Percentiles rank a stretch among this genome's conserved stretches.
phyloP scores from a whole-genome alignment of 2,888 invertebrate genomes.

The Rhabditophanes sp. region DNA sequence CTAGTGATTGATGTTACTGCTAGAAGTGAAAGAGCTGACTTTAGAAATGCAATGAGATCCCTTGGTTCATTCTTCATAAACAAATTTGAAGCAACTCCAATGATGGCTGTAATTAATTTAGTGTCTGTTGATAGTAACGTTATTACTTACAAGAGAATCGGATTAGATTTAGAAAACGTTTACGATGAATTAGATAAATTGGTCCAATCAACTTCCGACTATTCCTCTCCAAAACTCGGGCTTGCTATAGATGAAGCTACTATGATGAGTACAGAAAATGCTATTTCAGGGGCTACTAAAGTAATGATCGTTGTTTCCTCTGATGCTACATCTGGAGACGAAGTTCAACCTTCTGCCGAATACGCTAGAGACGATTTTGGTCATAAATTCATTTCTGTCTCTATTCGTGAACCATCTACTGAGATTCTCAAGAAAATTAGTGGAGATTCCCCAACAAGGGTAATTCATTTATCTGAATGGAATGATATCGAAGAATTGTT shows the following conservation, averaged over 20 bases:
- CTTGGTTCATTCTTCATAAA: conserved; percentile 21
- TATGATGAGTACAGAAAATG: conserved; percentile 20
- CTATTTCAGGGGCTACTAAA: conserved; percentile 21
- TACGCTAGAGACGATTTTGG: conserved; percentile 18
- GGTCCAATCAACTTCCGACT: conserved; percentile 19
- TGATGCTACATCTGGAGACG: conserved; percentile 28
- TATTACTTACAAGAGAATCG: conserved; percentile 11
- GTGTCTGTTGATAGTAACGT: conserved; percentile 28
- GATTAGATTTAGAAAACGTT: conserved; percentile 11
- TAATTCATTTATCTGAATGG: conserved; percentile 36
- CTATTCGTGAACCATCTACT: conserved; percentile 22
- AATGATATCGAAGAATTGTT: conserved; percentile 24
- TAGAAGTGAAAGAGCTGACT: conserved; percentile 10
- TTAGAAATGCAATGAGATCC: conserved; percentile 22
- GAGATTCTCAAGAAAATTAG: conserved; percentile 21
- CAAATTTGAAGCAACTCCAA: conserved; percentile 15
- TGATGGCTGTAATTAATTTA: conserved; percentile 23
- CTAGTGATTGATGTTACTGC: conserved; percentile 29
- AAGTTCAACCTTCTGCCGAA: conserved; percentile 23
- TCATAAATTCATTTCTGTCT: conserved; percentile 24
- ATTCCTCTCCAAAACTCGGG: conserved; percentile 25
- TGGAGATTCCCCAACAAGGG: conserved; percentile 11
- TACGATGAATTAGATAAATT: too few relatives aligned
- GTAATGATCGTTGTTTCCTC: conserved; percentile 27
- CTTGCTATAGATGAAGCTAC: conserved; percentile 25